phyloP scores from a whole-genome alignment of 2,888 invertebrate genomes.

The Cylloceria caligata region DNA sequence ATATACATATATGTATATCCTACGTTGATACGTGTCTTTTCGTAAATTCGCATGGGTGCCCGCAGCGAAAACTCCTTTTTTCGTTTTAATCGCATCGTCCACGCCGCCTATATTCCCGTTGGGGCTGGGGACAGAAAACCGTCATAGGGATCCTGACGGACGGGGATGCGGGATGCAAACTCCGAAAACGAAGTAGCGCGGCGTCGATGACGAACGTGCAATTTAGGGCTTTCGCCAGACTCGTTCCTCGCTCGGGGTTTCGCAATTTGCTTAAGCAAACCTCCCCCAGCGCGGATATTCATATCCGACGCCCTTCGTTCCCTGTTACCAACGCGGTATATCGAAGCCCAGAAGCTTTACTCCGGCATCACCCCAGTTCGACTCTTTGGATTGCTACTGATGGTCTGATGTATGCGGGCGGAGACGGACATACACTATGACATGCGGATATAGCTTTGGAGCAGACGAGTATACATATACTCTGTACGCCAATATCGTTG shows the following conservation, averaged over 20 bases:
- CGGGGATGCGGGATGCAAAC: conserved; percentile 43
- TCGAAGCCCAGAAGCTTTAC: conserved; percentile 25
- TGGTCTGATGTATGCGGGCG: conserved; percentile 15
- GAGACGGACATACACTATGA: conserved; percentile 3
- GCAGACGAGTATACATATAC: not conserved
- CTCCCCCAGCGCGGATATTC: conserved; percentile 74
- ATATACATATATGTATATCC: not conserved
- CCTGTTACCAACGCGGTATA: conserved; percentile 43
- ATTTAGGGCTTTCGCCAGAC: conserved; percentile 58
- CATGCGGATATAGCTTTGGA: not conserved
- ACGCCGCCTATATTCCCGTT: conserved; percentile 38
- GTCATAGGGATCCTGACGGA: conserved; percentile 29
- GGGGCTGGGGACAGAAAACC: not conserved
- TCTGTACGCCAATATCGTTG: not conserved
- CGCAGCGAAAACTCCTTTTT: conserved; percentile 31
- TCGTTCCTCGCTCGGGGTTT: conserved; percentile 64
- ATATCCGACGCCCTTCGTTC: conserved; percentile 72
- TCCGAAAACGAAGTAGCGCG: conserved; percentile 34
- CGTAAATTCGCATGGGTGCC: conserved; percentile 4
- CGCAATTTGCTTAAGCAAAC: conserved; percentile 81
- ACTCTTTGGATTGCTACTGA: conserved; percentile 11
- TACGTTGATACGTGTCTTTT: not conserved
- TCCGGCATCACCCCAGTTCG: conserved; percentile 2
- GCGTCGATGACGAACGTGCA: conserved; percentile 43
- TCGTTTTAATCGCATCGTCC: conserved; percentile 30